Evolutionary conservation across 2,888 invertebrate species (phyloP).

Genomic region (Tenthredo livida): DNA sequence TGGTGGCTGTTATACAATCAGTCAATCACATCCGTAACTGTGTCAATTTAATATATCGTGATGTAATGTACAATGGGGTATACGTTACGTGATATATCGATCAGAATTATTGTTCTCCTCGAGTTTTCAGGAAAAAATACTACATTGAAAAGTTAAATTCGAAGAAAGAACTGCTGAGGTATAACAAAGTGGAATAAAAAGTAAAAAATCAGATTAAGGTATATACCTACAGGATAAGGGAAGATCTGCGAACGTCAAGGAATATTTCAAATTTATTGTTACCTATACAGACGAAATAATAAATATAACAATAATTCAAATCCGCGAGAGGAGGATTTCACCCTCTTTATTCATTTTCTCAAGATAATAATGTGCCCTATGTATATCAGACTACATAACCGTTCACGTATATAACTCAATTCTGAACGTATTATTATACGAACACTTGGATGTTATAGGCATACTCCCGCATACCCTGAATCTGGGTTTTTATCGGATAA

Average conservation of each 20-base stretch:
- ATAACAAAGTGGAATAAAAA: background rate
- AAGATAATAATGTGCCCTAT: background rate
- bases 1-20: background rate
- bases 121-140: background rate
- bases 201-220: background rate
- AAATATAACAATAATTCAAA: background rate
- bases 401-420: background rate
- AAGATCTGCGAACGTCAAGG: background rate
- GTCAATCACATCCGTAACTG: background rate
- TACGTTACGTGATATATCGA: background rate
- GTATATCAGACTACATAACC: background rate
- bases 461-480: no score
- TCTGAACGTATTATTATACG: background rate
- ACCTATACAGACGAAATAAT: background rate
- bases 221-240: background rate
- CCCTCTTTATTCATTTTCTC: background rate
- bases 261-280: background rate
- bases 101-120: slow-evolving; percentile 9
- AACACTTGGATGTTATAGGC: background rate
- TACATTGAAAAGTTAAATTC: background rate
- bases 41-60: background rate
- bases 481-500: no score
- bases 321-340: background rate
- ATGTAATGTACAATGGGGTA: background rate
- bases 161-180: background rate